phyloP scores from a whole-genome alignment of 2,888 invertebrate species.

The Mactromeris polynyma region DNA sequence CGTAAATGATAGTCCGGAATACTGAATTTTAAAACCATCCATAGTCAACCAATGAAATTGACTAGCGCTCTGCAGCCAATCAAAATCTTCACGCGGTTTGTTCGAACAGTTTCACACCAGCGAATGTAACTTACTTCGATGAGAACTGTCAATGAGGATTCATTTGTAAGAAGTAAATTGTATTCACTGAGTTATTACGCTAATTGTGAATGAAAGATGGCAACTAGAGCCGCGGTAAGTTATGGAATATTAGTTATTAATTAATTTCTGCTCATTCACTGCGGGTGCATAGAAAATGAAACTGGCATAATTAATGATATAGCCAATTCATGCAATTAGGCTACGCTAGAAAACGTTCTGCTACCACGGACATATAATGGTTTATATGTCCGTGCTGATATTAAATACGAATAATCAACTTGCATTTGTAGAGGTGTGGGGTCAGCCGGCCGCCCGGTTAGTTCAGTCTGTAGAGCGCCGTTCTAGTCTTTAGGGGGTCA shows the following conservation, averaged over 20 bases:
- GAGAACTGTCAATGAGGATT: conserved; percentile 28
- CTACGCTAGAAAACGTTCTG: too few species aligned
- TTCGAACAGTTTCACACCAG: conserved; percentile 74
- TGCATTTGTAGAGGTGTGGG: too few species aligned
- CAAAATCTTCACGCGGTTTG: conserved; percentile 71
- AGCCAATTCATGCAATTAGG: too few species aligned
- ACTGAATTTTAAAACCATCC: conserved; percentile 9
- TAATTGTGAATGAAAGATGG: conserved; percentile 56
- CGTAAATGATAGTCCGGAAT: neutral
- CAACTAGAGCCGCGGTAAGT: conserved; percentile 74
- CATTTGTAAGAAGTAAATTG: conserved; percentile 39
- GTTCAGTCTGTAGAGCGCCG: too few species aligned
- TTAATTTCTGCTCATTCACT: neutral
- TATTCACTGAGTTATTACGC: conserved; percentile 39
- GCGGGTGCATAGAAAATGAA: too few species aligned
- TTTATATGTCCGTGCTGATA: too few species aligned
- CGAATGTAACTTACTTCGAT: conserved; percentile 63
- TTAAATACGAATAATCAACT: too few species aligned
- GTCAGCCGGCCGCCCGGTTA: too few species aligned
- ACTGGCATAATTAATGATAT: too few species aligned
- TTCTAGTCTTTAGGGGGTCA: too few species aligned
- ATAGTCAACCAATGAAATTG: conserved; percentile 75
- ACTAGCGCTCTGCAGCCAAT: conserved; percentile 75
- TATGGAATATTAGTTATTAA: neutral
- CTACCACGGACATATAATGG: too few species aligned